Percentiles rank a stretch among this genome's conserved stretches.
Conservation (phyloP, 2,888 invertebrate genomes). For the Microctonus brassicae region DNA sequence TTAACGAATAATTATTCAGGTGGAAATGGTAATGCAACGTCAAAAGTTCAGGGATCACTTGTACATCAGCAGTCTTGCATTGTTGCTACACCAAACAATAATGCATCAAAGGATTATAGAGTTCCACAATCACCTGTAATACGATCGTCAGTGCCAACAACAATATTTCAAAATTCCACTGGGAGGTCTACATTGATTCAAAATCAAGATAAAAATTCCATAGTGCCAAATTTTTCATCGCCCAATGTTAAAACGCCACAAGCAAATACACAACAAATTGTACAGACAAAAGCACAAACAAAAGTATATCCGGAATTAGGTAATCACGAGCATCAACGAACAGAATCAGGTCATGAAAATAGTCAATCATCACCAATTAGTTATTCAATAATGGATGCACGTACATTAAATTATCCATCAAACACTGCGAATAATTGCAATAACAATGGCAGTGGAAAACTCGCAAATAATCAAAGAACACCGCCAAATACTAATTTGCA, state of each 20-base stretch:
- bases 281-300: constrained; percentile 83
- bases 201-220: constrained; percentile 68
- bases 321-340: constrained; percentile 64
- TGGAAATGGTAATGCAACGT: constrained; percentile 60
- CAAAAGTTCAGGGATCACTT: constrained; percentile 68
- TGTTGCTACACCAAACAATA: constrained; percentile 77
- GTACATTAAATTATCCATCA: constrained; percentile 75
- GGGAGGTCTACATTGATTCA: constrained; percentile 55
- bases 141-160: constrained; percentile 67
- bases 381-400: constrained; percentile 82
- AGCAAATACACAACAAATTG: constrained; percentile 52
- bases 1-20: constrained; percentile 71
- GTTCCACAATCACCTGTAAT: constrained; percentile 72
- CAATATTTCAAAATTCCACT: constrained; percentile 61
- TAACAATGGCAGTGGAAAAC: constrained; percentile 52
- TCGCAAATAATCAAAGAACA: constrained; percentile 53
- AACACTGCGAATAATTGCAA: constrained; percentile 68
- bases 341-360: constrained; percentile 73
- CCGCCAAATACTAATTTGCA: constrained; percentile 55
- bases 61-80: constrained; percentile 80
- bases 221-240: constrained; percentile 72
- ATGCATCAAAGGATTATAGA: constrained; percentile 76
- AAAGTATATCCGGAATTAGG: constrained; percentile 82
- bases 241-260: constrained; percentile 65
- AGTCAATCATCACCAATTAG: constrained; percentile 82